Percentiles rank a stretch among this genome's conserved stretches.
Evolutionary conservation across 53 echinoderm and acorn worm species (phyloP).

Genomic region (Actinopyga echinites): DNA sequence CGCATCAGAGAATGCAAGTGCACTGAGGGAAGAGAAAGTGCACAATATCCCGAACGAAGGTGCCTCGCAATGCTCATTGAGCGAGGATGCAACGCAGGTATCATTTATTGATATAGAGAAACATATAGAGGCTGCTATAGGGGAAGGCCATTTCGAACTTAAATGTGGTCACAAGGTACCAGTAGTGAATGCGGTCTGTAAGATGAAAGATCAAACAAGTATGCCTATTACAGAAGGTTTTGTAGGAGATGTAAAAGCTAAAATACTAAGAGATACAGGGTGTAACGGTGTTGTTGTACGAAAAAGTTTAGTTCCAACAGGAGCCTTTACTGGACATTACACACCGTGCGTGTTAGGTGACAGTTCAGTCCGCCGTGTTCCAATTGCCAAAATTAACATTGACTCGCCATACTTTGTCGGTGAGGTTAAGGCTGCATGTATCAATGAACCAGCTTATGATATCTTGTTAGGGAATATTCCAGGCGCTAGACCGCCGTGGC

Average conservation of each 20-base stretch:
- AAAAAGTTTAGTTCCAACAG: neutral
- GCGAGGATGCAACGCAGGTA: neutral
- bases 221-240: constrained; percentile 49
- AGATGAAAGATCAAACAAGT: neutral
- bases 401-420: constrained; percentile 46
- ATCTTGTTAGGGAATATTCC: constrained; percentile 34
- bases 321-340: constrained; percentile 18
- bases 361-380: constrained; percentile 30
- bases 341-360: constrained; percentile 41
- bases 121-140: neutral
- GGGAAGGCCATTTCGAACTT: constrained; percentile 19
- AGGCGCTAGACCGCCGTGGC: constrained; percentile 8
- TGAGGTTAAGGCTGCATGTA: neutral
- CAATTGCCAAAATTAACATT: constrained; percentile 10
- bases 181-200: constrained; percentile 37
- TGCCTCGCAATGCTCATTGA: too few relatives aligned
- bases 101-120: neutral
- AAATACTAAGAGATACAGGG: constrained; percentile 44
- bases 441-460: constrained; percentile 44
- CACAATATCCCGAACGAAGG: too few relatives aligned
- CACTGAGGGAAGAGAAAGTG: too few relatives aligned
- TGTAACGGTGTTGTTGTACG: constrained; percentile 42
- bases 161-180: constrained; percentile 38
- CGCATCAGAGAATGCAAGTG: neutral
- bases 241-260: constrained; percentile 11